These are phyloP conservation scores for Nibea coibor DNA, from an alignment of 2,113 vertebrate species.

Conservation along the genomic window DNA sequence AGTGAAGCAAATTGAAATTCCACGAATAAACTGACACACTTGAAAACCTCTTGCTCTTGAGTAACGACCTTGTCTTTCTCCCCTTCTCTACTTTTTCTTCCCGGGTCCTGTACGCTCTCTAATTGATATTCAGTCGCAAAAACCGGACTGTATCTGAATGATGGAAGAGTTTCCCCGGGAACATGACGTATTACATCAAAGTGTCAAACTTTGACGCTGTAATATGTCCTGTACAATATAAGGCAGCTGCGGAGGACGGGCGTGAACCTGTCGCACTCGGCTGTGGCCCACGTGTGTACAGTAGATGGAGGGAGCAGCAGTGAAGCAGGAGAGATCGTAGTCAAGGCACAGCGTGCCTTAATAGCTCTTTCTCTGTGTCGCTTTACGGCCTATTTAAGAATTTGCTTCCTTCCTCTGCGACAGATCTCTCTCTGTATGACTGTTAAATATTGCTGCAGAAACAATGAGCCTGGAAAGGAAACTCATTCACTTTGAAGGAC, in stretches of 20 bases:
- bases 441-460: slow-evolving; percentile 38
- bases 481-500: slow-evolving; percentile 19
- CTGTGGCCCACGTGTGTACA: background rate
- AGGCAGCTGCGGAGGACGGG: background rate
- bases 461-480: slow-evolving; percentile 23
- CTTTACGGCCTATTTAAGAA: slow-evolving; percentile 37
- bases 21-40: slow-evolving; percentile 46
- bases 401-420: slow-evolving; percentile 18
- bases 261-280: slow-evolving; percentile 23
- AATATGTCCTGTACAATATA: slow-evolving; percentile 4
- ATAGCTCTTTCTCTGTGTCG: slow-evolving; percentile 33
- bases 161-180: slow-evolving; percentile 1
- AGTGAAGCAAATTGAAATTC: slow-evolving; percentile 49
- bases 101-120: background rate
- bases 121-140: slow-evolving; percentile 50
- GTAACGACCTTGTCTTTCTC: slow-evolving; percentile 50
- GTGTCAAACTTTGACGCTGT: background rate
- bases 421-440: slow-evolving; percentile 20
- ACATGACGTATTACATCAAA: background rate
- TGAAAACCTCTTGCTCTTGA: slow-evolving; percentile 37
- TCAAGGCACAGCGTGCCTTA: slow-evolving; percentile 40
- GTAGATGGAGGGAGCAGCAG: background rate
- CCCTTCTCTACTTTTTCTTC: background rate
- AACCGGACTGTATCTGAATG: slow-evolving; percentile 18
- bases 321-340: slow-evolving; percentile 10